A percentile compares a stretch with the other conserved stretches of the same genome.
Evolutionary conservation across 2,797 vertebrate genomes (phyloP).

Genomic region (Neosalanx taihuensis): DNA sequence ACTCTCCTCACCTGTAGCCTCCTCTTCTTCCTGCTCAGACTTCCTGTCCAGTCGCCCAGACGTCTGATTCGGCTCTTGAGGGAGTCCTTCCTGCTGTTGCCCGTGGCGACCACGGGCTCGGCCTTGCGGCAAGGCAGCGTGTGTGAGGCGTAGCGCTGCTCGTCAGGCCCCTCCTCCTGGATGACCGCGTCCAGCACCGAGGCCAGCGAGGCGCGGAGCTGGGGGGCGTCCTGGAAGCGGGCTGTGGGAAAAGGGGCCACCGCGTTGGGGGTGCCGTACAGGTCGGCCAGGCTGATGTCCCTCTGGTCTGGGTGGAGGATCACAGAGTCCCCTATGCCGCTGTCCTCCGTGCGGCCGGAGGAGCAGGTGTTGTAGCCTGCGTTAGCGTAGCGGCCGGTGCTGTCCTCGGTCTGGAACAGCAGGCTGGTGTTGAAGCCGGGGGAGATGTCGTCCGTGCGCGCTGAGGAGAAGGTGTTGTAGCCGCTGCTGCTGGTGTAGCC

Average conservation of each 20-base stretch:
- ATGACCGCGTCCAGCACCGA: slow-evolving; percentile 68
- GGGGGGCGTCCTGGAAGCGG: slow-evolving; percentile 59
- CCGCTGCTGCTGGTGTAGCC: slow-evolving; percentile 28
- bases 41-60: slow-evolving; percentile 93
- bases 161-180: slow-evolving; percentile 39
- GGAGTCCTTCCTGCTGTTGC: slow-evolving; percentile 80
- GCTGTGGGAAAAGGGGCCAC: slow-evolving; percentile 65
- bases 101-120: slow-evolving; percentile 41
- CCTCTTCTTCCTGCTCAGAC: slow-evolving; percentile 90
- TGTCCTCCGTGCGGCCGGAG: slow-evolving; percentile 62
- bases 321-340: slow-evolving; percentile 63
- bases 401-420: slow-evolving; percentile 28
- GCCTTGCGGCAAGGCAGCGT: slow-evolving; percentile 81
- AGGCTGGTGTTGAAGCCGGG: slow-evolving; percentile 38
- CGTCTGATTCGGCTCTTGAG: slow-evolving; percentile 88
- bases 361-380: slow-evolving; percentile 49
- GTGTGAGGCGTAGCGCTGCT: slow-evolving; percentile 72
- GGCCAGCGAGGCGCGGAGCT: slow-evolving; percentile 70
- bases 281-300: slow-evolving; percentile 69
- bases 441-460: slow-evolving; percentile 38
- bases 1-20: slow-evolving; percentile 82
- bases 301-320: slow-evolving; percentile 59
- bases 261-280: slow-evolving; percentile 66
- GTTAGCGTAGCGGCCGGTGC: slow-evolving; percentile 11
- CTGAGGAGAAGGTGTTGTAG: slow-evolving; percentile 48